These are phyloP conservation scores for Hystrix brachyura DNA, from an alignment of 2,113 vertebrate genomes.

Conservation along the genomic window DNA sequence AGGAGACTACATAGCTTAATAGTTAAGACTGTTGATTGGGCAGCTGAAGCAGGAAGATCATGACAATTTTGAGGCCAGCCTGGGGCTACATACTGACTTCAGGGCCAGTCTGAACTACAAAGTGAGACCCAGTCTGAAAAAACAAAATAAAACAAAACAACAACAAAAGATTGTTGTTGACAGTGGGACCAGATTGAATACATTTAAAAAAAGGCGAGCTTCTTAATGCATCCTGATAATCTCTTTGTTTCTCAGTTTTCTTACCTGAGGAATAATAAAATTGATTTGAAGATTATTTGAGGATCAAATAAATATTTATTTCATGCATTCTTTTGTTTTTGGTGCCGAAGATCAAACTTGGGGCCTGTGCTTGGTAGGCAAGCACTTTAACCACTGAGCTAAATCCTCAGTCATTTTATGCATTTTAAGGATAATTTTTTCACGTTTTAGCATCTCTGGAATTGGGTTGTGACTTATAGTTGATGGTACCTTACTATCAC, in stretches of 20 bases:
- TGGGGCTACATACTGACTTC: no score
- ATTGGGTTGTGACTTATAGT: neutral
- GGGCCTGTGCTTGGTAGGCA: no score
- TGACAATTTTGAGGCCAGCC: no score
- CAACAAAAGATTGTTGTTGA: no score
- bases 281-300: neutral
- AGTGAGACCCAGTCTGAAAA: no score
- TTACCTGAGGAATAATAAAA: slow-evolving; percentile 4
- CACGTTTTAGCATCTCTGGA: neutral
- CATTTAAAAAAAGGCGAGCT: slow-evolving; percentile 1
- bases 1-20: neutral
- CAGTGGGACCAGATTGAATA: neutral
- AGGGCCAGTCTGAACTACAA: no score
- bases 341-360: no score
- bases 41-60: no score
- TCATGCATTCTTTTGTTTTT: no score
- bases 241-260: slow-evolving; percentile 16
- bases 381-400: no score
- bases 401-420: neutral
- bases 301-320: neutral
- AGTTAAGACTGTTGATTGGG: neutral
- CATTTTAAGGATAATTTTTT: slow-evolving; percentile 7
- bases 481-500: neutral
- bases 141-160: no score
- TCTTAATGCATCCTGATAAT: neutral